These are phyloP conservation scores for Mercenaria mercenaria DNA, from an alignment of 1,140 invertebrate genomes.

Conservation along the genomic window DNA sequence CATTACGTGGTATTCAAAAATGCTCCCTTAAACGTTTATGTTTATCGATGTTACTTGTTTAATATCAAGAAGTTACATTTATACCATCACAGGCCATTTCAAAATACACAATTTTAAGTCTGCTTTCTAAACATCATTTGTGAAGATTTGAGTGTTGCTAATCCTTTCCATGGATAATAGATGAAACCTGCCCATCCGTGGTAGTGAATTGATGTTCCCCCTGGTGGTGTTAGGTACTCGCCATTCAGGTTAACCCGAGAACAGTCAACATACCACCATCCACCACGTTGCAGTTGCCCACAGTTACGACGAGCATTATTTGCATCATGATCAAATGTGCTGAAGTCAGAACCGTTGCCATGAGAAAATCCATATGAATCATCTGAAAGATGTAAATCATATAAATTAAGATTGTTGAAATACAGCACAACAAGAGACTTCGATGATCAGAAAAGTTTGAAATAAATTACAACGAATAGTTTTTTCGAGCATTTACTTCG, in stretches of 20 bases:
- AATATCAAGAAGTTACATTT: too few relatives aligned
- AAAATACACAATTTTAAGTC: too few relatives aligned
- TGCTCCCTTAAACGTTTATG: too few relatives aligned
- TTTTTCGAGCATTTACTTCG: too few relatives aligned
- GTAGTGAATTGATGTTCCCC: neutral
- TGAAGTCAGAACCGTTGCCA: neutral
- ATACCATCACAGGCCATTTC: too few relatives aligned
- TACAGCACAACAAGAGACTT: too few relatives aligned
- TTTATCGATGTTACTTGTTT: too few relatives aligned
- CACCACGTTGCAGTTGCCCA: neutral
- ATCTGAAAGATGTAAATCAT: too few relatives aligned
- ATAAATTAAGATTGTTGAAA: too few relatives aligned
- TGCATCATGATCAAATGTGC: neutral
- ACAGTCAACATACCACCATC: neutral
- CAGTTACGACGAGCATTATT: neutral
- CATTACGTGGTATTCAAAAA: too few relatives aligned
- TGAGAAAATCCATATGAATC: neutral
- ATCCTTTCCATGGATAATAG: neutral
- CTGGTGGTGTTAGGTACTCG: neutral
- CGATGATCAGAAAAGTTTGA: too few relatives aligned
- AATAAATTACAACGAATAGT: too few relatives aligned
- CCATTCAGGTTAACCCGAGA: neutral
- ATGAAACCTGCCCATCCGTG: neutral
- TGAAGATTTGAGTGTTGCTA: neutral
- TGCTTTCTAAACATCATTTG: neutral